phyloP scores from a whole-genome alignment of 2,113 vertebrate genomes.

The Elaphurus davidianus region DNA sequence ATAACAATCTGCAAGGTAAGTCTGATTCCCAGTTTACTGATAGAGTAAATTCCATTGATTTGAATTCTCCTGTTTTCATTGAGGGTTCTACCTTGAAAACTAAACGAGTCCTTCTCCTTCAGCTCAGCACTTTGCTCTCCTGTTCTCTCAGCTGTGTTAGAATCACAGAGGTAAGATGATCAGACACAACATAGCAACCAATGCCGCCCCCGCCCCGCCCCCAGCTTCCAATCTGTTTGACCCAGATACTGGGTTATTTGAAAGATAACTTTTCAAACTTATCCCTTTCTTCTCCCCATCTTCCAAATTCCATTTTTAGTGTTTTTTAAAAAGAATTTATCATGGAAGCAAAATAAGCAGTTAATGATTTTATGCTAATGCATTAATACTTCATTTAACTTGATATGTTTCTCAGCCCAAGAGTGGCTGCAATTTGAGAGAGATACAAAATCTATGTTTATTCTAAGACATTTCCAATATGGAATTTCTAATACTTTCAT shows the following conservation, averaged over 20 bases:
- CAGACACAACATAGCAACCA: neutral
- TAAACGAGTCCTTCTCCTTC: neutral
- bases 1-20: neutral
- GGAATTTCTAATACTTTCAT: neutral
- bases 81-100: neutral
- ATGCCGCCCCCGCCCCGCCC: rapidly evolving
- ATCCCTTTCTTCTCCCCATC: neutral
- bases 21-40: neutral
- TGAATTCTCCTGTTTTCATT: neutral
- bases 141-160: no score
- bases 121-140: neutral
- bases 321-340: neutral
- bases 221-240: neutral
- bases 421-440: neutral
- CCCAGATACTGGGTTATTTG: neutral
- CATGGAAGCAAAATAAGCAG: neutral
- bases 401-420: neutral
- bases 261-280: neutral
- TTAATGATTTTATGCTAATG: neutral
- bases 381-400: constrained; percentile 27
- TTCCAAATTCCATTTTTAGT: neutral
- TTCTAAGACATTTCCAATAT: neutral
- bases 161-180: neutral
- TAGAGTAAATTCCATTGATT: neutral
- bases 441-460: neutral